A percentile compares a stretch with the other conserved stretches of the same genome.
Evolutionary conservation across 2,113 vertebrate species (phyloP).

Genomic region (Blennius ocellaris): DNA sequence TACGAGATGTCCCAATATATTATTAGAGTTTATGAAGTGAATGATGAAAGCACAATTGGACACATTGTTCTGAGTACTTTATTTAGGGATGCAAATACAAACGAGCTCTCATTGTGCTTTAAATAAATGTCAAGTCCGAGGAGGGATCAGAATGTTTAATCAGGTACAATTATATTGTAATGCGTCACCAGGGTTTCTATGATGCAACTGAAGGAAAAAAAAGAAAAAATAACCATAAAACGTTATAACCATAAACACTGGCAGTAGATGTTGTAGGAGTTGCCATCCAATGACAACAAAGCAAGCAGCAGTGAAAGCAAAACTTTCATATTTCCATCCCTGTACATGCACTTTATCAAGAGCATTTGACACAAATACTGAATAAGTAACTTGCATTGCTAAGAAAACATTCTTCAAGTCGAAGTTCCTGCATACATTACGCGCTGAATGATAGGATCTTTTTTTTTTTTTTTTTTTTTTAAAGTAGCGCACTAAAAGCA

Average conservation of each 20-base stretch:
- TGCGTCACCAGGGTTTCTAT: not conserved
- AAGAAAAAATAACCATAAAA: not conserved
- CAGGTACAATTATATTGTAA: constrained; percentile 1
- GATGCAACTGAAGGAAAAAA: constrained; percentile 13
- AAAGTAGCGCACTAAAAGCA: not conserved
- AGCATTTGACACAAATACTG: not conserved
- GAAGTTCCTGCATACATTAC: not conserved
- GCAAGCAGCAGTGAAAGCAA: constrained; percentile 2
- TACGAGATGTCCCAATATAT: too few species aligned
- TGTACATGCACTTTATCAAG: not conserved
- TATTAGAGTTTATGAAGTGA: not conserved
- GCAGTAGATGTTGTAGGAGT: not conserved
- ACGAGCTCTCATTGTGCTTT: not conserved
- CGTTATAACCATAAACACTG: not conserved
- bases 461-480: too few species aligned
- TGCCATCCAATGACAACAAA: not conserved
- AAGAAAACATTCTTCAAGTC: not conserved
- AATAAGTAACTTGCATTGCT: not conserved
- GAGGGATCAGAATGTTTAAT: not conserved
- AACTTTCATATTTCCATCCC: not conserved
- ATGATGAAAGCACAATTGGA: not conserved
- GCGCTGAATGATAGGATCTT: not conserved
- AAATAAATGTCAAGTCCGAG: not conserved
- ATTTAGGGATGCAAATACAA: not conserved
- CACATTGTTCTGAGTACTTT: not conserved